Conservation (phyloP, 2,888 invertebrate species). For the Pycnomerus fuliginosus region DNA sequence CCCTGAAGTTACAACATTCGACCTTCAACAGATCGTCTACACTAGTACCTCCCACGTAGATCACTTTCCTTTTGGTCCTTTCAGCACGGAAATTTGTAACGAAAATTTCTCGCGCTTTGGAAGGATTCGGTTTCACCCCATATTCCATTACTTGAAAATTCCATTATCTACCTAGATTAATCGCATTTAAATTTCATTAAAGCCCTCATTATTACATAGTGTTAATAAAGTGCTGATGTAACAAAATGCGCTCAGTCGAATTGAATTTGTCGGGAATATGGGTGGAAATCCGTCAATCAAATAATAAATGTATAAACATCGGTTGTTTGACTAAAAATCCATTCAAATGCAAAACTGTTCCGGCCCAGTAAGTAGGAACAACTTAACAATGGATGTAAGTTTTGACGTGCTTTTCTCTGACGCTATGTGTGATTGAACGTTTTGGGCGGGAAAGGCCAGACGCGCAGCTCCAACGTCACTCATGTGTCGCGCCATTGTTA, state of each 20-base stretch:
- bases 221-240: too few species aligned
- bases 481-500: conserved; percentile 30
- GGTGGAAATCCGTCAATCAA: conserved; percentile 12
- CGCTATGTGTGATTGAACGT: conserved; percentile 28
- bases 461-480: conserved; percentile 28
- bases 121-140: background rate
- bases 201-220: too few species aligned
- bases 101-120: conserved; percentile 2
- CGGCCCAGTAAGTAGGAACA: conserved; percentile 19
- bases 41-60: conserved; percentile 11
- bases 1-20: conserved; percentile 12
- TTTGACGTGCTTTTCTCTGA: conserved; percentile 10
- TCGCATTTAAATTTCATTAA: too few species aligned
- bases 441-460: conserved; percentile 19
- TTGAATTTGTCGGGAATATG: too few species aligned
- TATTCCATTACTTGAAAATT: too few species aligned
- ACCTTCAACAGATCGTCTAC: conserved; percentile 10
- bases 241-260: too few species aligned
- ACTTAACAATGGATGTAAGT: conserved; percentile 11
- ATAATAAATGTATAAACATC: background rate
- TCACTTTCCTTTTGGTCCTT: too few species aligned
- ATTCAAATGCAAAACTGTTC: conserved; percentile 21
- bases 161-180: too few species aligned
- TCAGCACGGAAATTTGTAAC: conserved; percentile 1
- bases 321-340: conserved; percentile 9